These are phyloP conservation scores for Antrozous pallidus DNA, from an alignment of 2,797 vertebrate genomes.

Conservation along the genomic window DNA sequence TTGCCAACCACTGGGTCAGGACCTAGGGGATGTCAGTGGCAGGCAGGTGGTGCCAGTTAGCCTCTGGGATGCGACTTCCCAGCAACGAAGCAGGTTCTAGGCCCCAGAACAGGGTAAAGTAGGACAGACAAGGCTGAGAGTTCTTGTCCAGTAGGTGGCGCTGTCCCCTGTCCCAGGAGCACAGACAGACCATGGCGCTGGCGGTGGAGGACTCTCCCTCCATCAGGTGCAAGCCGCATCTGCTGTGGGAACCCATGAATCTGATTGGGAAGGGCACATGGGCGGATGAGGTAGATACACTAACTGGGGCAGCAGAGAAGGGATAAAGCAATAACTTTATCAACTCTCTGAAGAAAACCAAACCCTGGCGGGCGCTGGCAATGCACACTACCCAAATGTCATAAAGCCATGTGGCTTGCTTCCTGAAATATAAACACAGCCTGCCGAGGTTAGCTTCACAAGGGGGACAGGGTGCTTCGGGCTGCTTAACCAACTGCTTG, in stretches of 20 bases:
- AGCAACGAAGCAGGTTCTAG: background rate
- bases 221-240: background rate
- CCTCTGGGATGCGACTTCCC: background rate
- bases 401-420: background rate
- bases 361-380: background rate
- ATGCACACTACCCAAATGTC: background rate
- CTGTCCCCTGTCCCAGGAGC: background rate
- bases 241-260: background rate
- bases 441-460: background rate
- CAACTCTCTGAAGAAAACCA: background rate
- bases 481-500: background rate
- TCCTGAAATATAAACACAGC: background rate
- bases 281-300: background rate
- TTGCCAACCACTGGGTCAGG: too few species aligned
- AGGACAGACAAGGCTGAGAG: background rate
- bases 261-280: background rate
- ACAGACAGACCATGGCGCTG: rapidly evolving
- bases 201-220: too few species aligned
- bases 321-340: background rate
- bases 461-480: background rate
- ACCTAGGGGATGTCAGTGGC: background rate
- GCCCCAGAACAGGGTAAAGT: background rate
- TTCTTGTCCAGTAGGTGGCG: background rate
- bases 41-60: background rate
- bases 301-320: rapidly evolving